Percentiles rank a stretch among this genome's conserved stretches.
These are phyloP conservation scores for Hirtodrosophila cameraria DNA, from an alignment of 2,888 invertebrate species.

Conservation along the genomic window DNA sequence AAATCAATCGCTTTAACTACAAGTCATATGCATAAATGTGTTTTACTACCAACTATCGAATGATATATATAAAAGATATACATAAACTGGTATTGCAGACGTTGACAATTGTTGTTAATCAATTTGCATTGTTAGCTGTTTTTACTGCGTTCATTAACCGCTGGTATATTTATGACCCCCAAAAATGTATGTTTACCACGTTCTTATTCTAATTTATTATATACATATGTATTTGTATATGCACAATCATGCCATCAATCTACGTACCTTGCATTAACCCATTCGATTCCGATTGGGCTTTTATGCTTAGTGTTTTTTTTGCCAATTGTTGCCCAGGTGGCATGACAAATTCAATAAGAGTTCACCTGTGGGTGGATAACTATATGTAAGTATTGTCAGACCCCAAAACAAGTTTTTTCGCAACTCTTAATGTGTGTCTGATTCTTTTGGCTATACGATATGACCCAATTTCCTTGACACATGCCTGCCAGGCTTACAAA, in stretches of 20 bases:
- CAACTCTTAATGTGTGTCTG: conserved; percentile 30
- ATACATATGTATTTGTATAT: conserved; percentile 20
- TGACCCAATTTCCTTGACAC: conserved; percentile 81
- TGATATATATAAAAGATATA: conserved; percentile 3
- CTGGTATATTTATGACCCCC: conserved; percentile 63
- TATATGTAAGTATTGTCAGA: conserved; percentile 58
- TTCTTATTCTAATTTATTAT: conserved; percentile 73
- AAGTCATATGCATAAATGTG: conserved; percentile 14
- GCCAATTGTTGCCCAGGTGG: conserved; percentile 52
- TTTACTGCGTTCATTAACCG: conserved; percentile 72
- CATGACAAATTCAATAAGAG: conserved; percentile 71
- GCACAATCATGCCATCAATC: conserved; percentile 62
- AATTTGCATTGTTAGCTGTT: conserved; percentile 49
- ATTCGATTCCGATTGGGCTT: conserved; percentile 43
- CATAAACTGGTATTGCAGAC: conserved; percentile 41
- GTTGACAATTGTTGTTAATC: conserved; percentile 40
- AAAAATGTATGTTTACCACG: conserved; percentile 47
- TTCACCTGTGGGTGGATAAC: conserved; percentile 70
- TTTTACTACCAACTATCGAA: not conserved
- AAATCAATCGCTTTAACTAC: conserved; percentile 62
- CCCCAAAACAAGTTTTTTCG: conserved; percentile 54
- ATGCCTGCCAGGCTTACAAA: conserved; percentile 78
- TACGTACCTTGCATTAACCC: conserved; percentile 41
- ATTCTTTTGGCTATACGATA: conserved; percentile 61
- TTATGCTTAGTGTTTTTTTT: conserved; percentile 33